phyloP scores from a whole-genome alignment of 2,797 vertebrate genomes.

The Pyrocephalus nanus region DNA sequence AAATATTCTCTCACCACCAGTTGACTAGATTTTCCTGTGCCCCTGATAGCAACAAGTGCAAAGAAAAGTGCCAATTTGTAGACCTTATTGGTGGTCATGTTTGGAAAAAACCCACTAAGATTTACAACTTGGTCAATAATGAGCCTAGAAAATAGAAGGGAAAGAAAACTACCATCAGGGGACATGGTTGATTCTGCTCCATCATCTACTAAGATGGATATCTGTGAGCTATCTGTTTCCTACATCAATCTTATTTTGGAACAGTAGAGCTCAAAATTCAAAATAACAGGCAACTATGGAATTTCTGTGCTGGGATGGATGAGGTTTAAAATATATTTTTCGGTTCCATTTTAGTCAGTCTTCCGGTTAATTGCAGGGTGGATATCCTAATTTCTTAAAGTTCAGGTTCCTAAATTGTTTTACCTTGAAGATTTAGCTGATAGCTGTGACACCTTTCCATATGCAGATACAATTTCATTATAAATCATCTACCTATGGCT shows the following conservation, averaged over 20 bases:
- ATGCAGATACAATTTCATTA: slow-evolving; percentile 6
- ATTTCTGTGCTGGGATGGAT: neutral
- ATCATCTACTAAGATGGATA: neutral
- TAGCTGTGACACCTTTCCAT: slow-evolving; percentile 4
- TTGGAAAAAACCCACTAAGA: neutral
- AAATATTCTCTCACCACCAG: neutral
- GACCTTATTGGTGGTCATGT: neutral
- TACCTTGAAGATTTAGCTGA: neutral
- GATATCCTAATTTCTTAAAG: neutral
- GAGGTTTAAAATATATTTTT: neutral
- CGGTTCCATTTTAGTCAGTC: neutral
- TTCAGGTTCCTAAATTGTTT: neutral
- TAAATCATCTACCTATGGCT: slow-evolving; percentile 6
- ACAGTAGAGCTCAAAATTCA: neutral
- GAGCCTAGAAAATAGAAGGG: neutral
- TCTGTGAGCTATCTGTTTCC: neutral
- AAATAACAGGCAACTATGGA: neutral
- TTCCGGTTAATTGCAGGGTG: neutral
- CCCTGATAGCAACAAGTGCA: neutral
- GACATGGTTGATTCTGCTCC: neutral
- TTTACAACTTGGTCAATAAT: neutral
- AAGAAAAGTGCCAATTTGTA: neutral
- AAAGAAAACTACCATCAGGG: neutral
- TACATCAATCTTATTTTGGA: neutral
- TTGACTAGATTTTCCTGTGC: neutral